These are phyloP conservation scores for Orthochromis indermauri DNA, from an alignment of 2,113 vertebrate genomes.

Conservation along the genomic window DNA sequence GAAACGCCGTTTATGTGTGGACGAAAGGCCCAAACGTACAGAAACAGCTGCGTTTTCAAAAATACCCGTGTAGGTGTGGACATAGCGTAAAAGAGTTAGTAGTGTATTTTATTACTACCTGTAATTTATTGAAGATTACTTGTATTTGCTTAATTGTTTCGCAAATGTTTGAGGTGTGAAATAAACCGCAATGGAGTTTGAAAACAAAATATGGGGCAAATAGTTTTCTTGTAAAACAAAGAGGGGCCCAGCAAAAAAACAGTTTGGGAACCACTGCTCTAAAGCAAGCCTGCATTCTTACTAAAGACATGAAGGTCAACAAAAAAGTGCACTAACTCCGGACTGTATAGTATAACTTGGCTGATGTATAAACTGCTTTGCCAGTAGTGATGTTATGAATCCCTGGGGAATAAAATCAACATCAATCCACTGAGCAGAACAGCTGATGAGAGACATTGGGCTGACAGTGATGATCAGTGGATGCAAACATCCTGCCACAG, in stretches of 20 bases:
- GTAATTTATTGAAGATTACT: neutral
- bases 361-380: neutral
- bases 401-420: neutral
- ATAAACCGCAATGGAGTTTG: neutral
- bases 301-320: neutral
- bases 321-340: neutral
- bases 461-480: neutral
- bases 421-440: neutral
- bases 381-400: neutral
- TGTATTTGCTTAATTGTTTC: neutral
- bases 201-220: neutral
- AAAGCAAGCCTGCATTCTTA: neutral
- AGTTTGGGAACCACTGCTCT: neutral
- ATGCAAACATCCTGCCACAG: neutral
- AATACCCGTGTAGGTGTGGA: rapidly evolving
- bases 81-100: neutral
- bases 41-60: neutral
- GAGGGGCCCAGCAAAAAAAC: neutral
- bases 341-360: neutral
- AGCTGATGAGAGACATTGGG: neutral
- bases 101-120: neutral
- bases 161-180: neutral
- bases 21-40: rapidly evolving
- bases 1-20: rapidly evolving
- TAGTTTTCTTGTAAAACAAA: neutral